These are phyloP conservation scores for Subanguina moxae DNA, from an alignment of 1,140 invertebrate species.

Conservation along the genomic window DNA sequence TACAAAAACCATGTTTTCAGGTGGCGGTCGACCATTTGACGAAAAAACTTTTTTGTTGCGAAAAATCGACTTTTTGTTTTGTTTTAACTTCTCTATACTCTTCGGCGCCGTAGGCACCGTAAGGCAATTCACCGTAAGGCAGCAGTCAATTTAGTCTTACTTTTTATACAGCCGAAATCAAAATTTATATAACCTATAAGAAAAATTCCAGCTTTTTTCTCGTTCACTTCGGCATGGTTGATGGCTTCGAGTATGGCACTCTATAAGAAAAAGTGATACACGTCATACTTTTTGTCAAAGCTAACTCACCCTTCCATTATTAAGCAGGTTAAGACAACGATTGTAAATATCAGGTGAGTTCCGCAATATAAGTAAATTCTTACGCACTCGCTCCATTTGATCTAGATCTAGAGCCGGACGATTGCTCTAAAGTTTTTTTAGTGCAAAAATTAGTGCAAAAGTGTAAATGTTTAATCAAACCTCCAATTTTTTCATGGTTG, in stretches of 20 bases:
- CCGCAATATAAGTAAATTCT: conserved; percentile 6
- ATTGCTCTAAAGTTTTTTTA: background rate
- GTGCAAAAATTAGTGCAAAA: no score
- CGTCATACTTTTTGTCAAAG: background rate
- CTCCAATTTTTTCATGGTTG: no score
- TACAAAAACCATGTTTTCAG: no score
- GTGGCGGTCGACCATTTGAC: no score
- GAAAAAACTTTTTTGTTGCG: no score
- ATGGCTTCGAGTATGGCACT: conserved; percentile 33
- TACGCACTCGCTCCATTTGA: conserved; percentile 10
- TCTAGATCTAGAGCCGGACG: background rate
- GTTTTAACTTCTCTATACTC: no score
- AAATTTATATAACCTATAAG: conserved; percentile 48
- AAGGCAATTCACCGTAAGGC: no score
- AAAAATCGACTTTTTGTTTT: no score
- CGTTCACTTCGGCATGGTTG: conserved; percentile 30
- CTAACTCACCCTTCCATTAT: background rate
- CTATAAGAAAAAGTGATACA: conserved; percentile 11
- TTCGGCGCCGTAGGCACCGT: no score
- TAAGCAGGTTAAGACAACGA: conserved; percentile 9
- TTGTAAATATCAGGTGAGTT: conserved; percentile 10
- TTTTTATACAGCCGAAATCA: no score
- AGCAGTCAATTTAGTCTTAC: no score
- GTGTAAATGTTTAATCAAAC: no score
- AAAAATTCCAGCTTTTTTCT: conserved; percentile 46